phyloP scores from a whole-genome alignment of 2,113 vertebrate species.

The Capricornis sumatraensis region DNA sequence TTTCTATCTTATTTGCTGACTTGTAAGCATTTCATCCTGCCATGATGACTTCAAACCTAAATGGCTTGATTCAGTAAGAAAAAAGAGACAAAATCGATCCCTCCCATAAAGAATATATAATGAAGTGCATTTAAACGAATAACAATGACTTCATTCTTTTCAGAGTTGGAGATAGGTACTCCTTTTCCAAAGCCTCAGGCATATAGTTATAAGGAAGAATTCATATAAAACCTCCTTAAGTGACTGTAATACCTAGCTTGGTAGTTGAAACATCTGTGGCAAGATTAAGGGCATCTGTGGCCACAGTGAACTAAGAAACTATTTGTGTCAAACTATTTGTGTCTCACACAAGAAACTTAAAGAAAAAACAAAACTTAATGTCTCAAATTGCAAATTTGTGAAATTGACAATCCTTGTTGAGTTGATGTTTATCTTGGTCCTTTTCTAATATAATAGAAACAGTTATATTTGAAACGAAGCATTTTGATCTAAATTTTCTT shows the following conservation, averaged over 20 bases:
- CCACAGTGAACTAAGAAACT: not conserved
- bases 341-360: not conserved
- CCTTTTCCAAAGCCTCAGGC: not conserved
- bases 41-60: not conserved
- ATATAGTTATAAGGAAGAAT: not conserved
- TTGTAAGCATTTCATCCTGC: conserved; percentile 12
- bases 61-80: conserved; percentile 3
- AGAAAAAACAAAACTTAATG: not conserved
- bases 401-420: not conserved
- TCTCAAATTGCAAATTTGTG: conserved; percentile 4
- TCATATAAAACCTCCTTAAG: not conserved
- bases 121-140: conserved; percentile 23
- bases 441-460: not conserved
- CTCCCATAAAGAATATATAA: conserved; percentile 20
- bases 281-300: not conserved
- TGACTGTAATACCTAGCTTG: not conserved
- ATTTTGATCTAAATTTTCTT: not conserved
- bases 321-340: not conserved
- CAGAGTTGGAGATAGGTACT: not conserved
- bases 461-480: not conserved
- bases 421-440: not conserved
- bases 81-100: not conserved
- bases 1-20: conserved; percentile 23
- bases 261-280: not conserved
- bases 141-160: conserved; percentile 8